Percentiles rank a stretch among this genome's conserved stretches.
Conservation (phyloP, 2,888 invertebrate genomes). For the Clunio marinus region DNA sequence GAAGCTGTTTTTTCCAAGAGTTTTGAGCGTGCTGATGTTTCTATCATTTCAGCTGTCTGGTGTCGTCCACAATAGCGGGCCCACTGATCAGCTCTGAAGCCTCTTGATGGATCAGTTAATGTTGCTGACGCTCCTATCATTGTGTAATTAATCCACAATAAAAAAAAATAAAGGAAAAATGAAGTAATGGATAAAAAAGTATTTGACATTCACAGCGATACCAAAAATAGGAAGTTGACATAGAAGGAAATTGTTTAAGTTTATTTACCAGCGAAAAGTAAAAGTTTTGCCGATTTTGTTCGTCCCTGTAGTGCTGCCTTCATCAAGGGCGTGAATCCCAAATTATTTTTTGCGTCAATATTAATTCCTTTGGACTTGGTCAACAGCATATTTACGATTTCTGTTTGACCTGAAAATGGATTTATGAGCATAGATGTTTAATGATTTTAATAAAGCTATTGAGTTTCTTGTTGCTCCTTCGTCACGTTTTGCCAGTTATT, state of each 20-base stretch:
- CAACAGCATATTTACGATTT: slow-evolving; percentile 63
- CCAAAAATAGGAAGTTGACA: slow-evolving; percentile 12
- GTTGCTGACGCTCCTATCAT: slow-evolving; percentile 64
- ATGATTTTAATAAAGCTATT: too few species aligned
- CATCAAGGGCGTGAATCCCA: slow-evolving; percentile 69
- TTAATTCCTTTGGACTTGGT: slow-evolving; percentile 61
- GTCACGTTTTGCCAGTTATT: too few species aligned
- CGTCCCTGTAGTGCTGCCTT: slow-evolving; percentile 73
- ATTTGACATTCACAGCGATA: slow-evolving; percentile 35
- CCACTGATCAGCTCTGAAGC: slow-evolving; percentile 70
- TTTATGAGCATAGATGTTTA: not conserved
- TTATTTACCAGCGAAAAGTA: slow-evolving; percentile 65
- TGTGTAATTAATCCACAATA: not conserved
- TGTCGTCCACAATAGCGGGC: slow-evolving; percentile 67
- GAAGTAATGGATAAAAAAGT: slow-evolving; percentile 25
- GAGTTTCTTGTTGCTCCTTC: too few species aligned
- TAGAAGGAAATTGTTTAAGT: not conserved
- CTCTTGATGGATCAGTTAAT: slow-evolving; percentile 62
- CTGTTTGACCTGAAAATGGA: slow-evolving; percentile 59
- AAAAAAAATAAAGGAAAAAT: not conserved
- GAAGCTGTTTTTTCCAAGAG: slow-evolving; percentile 56
- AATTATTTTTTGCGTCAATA: slow-evolving; percentile 64
- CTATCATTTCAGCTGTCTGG: slow-evolving; percentile 66
- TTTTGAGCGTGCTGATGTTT: slow-evolving; percentile 59
- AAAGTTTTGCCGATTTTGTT: slow-evolving; percentile 66